Conservation (phyloP, 2,888 invertebrate species). For the Hemistola chrysoprasaria region DNA sequence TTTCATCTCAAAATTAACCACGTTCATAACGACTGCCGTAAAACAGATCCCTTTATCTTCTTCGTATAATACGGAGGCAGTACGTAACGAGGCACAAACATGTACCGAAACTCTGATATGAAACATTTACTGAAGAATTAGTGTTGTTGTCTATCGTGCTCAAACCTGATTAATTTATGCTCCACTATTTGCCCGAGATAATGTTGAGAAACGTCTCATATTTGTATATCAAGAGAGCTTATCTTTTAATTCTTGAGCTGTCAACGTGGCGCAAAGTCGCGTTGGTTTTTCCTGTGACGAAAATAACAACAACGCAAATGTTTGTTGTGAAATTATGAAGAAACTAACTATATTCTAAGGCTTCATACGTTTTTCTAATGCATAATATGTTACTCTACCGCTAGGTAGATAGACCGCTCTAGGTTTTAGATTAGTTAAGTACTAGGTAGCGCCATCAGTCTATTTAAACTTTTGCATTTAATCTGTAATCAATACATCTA, state of each 20-base stretch:
- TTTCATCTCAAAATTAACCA: neutral
- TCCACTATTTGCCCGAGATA: constrained; percentile 73
- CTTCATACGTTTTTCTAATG: too few species aligned
- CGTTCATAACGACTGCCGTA: constrained; percentile 12
- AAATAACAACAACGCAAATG: constrained; percentile 10
- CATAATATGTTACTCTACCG: too few species aligned
- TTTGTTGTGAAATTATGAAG: constrained; percentile 2
- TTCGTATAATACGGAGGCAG: constrained; percentile 54
- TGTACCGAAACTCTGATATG: constrained; percentile 58
- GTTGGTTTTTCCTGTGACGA: constrained; percentile 45
- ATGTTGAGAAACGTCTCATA: constrained; percentile 65
- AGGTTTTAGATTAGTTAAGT: too few species aligned
- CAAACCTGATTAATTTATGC: constrained; percentile 75
- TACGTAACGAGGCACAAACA: constrained; percentile 59
- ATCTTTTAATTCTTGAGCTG: constrained; percentile 80
- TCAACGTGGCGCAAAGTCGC: constrained; percentile 50
- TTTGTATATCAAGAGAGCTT: constrained; percentile 72
- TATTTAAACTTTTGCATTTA: too few species aligned
- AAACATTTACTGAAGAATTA: constrained; percentile 72
- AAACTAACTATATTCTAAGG: too few species aligned
- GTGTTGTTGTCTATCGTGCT: constrained; percentile 67
- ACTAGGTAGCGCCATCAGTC: too few species aligned
- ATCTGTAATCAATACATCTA: too few species aligned
- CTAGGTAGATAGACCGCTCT: too few species aligned
- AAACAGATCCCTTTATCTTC: constrained; percentile 24